Base-by-base conservation (phyloP, 2,797 vertebrate genomes). In the Notolepis coatsorum region DNA sequence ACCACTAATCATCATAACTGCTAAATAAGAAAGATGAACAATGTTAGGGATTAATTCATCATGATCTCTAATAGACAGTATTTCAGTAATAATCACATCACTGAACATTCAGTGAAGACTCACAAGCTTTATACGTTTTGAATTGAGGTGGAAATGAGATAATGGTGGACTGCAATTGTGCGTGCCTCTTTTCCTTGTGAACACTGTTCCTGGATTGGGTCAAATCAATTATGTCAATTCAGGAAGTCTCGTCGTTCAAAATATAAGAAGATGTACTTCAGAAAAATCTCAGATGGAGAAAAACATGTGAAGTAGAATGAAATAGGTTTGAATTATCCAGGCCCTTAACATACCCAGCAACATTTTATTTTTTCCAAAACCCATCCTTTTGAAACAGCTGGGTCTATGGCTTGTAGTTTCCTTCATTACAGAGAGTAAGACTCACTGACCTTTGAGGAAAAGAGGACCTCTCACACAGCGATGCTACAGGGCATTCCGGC, bases 141-240 rank as follows among this genome's bases (percentile, higher is more conserved):
- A 72, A 71, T 43, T 45, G 71, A 79, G 79, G 80, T 75, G 79
- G 84, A 73, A 80, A 71, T 81, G 73, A 51, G 74, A 87, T 82
- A 78, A 61, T 84, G 76, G 82, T 79, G 82, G 71, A 82, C 78
- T 68, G 82, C 67, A 80, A 70, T 78, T 80, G 77, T 47, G 65
- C 64, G 41, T 54, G 59, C 70, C 31, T 31, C 73, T 70, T 49
- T 68, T 87, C 79, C 51, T 33, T 61, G 73, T 81, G 81, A 81
- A 90, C 84, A 90, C 88, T 89, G 37, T 79, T 63, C 77, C 56
- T 73, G 39, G 61, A 42, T 65, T 68, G 67, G 49, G 67, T 74
- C 75, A 79, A 86, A 84, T 87, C 80, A 90, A 89, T 89, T 87
- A 86, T 79, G 80, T 68, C 80, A 77, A 61, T 88, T 88, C 71